Evolutionary conservation across 2,888 invertebrate species (phyloP), one percentile per base, ranked within the genome.

Genomic region (Lepeophtheirus nordmannii): DNA sequence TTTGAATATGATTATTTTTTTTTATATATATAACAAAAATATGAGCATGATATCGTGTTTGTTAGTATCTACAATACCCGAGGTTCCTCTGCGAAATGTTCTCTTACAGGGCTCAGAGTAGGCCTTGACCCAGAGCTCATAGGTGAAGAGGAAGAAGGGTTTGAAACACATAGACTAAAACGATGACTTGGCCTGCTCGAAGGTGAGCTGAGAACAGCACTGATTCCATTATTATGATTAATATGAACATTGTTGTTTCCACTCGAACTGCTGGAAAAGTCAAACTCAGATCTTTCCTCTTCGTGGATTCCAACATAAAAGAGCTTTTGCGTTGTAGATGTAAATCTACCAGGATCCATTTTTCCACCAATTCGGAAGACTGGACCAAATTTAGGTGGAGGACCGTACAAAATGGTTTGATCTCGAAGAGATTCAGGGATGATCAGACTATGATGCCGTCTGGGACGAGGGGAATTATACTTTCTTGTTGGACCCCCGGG

Each of bases 181-280:
- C 61, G 68, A 65, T 69, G 22, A 67, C 60, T 46, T 37, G 62
- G 53, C n/a, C 30, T 23, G 37, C 9, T 14, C 14, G 12, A 58
- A 10, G 56, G 62, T 14, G 58, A 41, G 23, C 46, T 58, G 30
- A 40, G 57, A n/a, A n/a, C n/a, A n/a, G n/a, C n/a, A n/a, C 7
- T 30, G 30, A 5, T 30, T 30, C 30, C 30, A 30, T 30, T 2
- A 30, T 30, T 2, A 30, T 30, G 30, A 7, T 30, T 30, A 30
- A 5, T 30, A 30, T 30, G 63, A n/a, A 37, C 41, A 56, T 41
- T 58, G 23, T 65, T 20, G 23, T 65, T 20, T 66, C 61, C 61
- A 60, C 62, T 40, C 20, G 41, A n/a, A 8, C 22, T 40, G 38
- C 46, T 62, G 17, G 59, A 23, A 38, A 41, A 14, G 61, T 53